Evolutionary conservation across 1,140 invertebrate genomes (phyloP).

Genomic region (Drosophila bocki): DNA sequence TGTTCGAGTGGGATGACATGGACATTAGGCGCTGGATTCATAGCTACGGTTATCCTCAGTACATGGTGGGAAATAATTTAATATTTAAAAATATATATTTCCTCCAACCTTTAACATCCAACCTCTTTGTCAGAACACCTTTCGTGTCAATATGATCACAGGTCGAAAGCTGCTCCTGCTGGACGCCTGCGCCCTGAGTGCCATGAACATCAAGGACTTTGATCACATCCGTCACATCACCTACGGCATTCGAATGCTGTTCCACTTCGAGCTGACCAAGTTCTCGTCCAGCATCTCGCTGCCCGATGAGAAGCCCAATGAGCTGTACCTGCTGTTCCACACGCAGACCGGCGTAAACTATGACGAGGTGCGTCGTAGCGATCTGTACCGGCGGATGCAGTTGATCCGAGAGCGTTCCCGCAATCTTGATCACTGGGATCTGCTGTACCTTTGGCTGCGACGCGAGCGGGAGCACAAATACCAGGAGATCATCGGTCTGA

Average conservation of each 20-base stretch:
- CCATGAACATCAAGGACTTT: conserved; percentile 75
- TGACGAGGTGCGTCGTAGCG: conserved; percentile 54
- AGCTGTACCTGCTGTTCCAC: conserved; percentile 69
- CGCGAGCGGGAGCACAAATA: conserved; percentile 52
- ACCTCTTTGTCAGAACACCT: conserved; percentile 53
- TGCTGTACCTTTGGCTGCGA: conserved; percentile 53
- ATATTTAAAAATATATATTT: neutral
- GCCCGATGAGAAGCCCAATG: conserved; percentile 59
- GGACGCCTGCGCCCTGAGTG: conserved; percentile 62
- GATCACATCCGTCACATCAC: conserved; percentile 64
- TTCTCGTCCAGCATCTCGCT: conserved; percentile 54
- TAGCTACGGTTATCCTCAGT: conserved; percentile 66
- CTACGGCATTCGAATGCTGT: conserved; percentile 68
- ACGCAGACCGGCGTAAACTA: conserved; percentile 63
- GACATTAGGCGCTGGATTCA: conserved; percentile 62
- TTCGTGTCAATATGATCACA: conserved; percentile 61
- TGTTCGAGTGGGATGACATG: conserved; percentile 64
- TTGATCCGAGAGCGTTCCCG: conserved; percentile 38
- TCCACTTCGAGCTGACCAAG: conserved; percentile 65
- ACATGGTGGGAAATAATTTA: conserved; percentile 52
- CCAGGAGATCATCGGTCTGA: conserved; percentile 30
- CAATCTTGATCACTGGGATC: conserved; percentile 72
- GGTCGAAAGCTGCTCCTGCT: conserved; percentile 65
- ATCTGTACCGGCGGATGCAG: conserved; percentile 65
- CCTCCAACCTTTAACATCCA: too few relatives aligned